Base-by-base conservation (phyloP, 2,113 vertebrate species). In the Prionailurus bengalensis region DNA sequence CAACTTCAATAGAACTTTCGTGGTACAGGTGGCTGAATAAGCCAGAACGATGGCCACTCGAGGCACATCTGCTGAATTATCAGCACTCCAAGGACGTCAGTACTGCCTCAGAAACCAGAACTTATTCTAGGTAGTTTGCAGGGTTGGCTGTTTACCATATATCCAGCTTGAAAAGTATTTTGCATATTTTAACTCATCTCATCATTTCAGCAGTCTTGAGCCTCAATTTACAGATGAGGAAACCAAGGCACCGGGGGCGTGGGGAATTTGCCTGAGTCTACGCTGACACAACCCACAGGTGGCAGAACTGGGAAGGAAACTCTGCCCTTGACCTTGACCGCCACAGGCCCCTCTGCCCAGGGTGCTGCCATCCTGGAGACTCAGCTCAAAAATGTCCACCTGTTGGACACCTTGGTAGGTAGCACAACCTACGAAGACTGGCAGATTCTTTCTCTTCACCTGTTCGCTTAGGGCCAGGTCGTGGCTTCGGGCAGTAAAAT, bases 231-330 rank as follows among this genome's bases (percentile, higher is more conserved):
- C 15, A 61, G 71, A n/a, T 9, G 36, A 36, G 61, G 83, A 94
- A 19, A 95, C 51, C 29, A n/a, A 70, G 65, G 58, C 33, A 23
- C 17, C 5, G 31, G 15, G 13, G 13, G 3, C 14, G 6, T 25
- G 80, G 25, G 36, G 87, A 51, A 14, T 36, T 74, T 66, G 58
- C 36, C 63, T 21, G 25, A 23, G 25, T 25, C 45, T 16, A 7
- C 4, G 6, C 48, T 19, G 70, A 51, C 21, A 14, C 11, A 48
- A 27, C 6, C 1, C 0, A 31, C 2, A 19, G 13, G 68, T 11
- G 25, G 39, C 13, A 48, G 25, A 63, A 11, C 42, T 17, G 31
- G 68, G 31, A n/a, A 36, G 39, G 45, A 36, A 36, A 61, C 53
- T 27, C 16, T 31, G 79, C n/a, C 11, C 66, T 58, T 45, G 83